Percentiles rank a stretch among this genome's conserved stretches.
Conservation (phyloP, 2,797 vertebrate genomes). For the Lacerta bilineata region DNA sequence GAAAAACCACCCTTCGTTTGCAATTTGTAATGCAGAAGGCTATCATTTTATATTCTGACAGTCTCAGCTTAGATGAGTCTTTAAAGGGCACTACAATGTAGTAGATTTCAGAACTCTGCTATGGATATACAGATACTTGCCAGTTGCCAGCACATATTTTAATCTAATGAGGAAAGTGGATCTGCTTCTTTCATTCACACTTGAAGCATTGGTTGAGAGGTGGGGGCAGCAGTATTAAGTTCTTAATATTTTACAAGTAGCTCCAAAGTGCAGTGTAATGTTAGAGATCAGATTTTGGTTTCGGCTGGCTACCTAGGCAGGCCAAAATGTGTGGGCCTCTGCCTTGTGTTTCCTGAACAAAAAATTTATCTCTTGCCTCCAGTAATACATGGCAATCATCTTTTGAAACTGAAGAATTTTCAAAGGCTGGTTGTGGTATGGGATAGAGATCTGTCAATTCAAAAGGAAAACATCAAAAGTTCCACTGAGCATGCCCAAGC, state of each 20-base stretch:
- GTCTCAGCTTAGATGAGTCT: conserved; percentile 11
- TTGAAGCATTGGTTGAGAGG: not conserved
- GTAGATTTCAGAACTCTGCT: conserved; percentile 3
- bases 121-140: not conserved
- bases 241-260: not conserved
- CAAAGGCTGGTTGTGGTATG: not conserved
- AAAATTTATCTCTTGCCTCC: no score
- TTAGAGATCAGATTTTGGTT: no score
- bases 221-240: not conserved
- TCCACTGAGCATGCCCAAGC: not conserved
- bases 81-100: conserved; percentile 15
- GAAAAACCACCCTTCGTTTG: conserved; percentile 16
- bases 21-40: conserved; percentile 32
- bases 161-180: not conserved
- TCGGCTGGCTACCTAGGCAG: no score
- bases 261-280: not conserved
- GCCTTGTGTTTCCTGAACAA: not conserved
- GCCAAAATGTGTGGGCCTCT: not conserved
- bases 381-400: not conserved
- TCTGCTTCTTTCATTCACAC: not conserved
- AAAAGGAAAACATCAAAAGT: not conserved
- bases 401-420: not conserved
- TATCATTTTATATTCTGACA: not conserved
- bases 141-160: not conserved
- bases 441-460: not conserved